Evolutionary conservation across 2,888 invertebrate genomes (phyloP).

Genomic region (Lissonota sp.): DNA sequence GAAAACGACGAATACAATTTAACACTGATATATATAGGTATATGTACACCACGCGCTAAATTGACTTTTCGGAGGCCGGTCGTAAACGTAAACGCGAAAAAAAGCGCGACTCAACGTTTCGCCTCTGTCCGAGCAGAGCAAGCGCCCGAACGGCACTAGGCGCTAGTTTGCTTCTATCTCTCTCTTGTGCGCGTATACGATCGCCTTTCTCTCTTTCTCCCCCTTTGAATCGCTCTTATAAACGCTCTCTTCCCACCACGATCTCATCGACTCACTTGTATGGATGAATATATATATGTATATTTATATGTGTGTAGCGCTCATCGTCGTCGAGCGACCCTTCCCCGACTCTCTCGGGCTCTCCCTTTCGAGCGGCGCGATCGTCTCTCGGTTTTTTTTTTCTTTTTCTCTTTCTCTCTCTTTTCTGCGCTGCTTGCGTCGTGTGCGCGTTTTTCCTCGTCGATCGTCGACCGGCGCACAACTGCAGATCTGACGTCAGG

Average conservation of each 20-base stretch:
- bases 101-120: slow-evolving; percentile 48
- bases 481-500: slow-evolving; percentile 43
- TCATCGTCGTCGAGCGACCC: slow-evolving; percentile 50
- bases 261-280: slow-evolving; percentile 28
- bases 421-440: neutral
- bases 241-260: slow-evolving; percentile 55
- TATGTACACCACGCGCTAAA: neutral
- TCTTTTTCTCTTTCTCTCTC: neutral
- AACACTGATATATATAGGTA: neutral
- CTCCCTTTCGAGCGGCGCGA: slow-evolving; percentile 26
- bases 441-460: neutral
- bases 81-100: slow-evolving; percentile 53
- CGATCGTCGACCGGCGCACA: slow-evolving; percentile 42
- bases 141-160: slow-evolving; percentile 54
- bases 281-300: too few relatives aligned
- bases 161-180: slow-evolving; percentile 14
- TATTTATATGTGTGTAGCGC: slow-evolving; percentile 23
- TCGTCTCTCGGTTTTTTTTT: neutral
- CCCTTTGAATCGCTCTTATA: slow-evolving; percentile 45
- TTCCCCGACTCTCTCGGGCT: slow-evolving; percentile 51
- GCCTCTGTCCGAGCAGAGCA: slow-evolving; percentile 40
- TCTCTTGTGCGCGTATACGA: neutral
- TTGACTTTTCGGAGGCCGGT: slow-evolving; percentile 47
- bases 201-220: slow-evolving; percentile 29
- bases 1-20: neutral